phyloP scores from a whole-genome alignment of 1,140 invertebrate species.

The Tyrophagus putrescentiae region DNA sequence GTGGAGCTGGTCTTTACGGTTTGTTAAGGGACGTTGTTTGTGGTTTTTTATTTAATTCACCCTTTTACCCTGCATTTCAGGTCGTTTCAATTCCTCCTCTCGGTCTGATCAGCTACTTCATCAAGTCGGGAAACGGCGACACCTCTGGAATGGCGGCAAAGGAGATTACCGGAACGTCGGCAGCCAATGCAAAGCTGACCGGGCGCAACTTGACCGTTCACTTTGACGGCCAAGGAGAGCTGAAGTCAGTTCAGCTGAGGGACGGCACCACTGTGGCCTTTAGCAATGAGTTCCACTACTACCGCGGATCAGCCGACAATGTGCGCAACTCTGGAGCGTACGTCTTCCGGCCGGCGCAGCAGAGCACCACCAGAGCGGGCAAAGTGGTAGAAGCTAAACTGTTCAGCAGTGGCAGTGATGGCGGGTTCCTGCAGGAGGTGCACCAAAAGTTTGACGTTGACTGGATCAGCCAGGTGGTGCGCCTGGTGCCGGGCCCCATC shows the following conservation, averaged over 20 bases:
- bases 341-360: constrained; percentile 36
- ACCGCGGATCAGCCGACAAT: neutral
- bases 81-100: constrained; percentile 36
- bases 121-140: constrained; percentile 24
- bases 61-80: no score
- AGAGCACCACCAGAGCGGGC: constrained; percentile 14
- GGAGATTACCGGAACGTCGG: constrained; percentile 3
- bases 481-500: constrained; percentile 49
- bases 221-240: constrained; percentile 18
- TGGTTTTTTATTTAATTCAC: no score
- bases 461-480: constrained; percentile 65
- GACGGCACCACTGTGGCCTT: constrained; percentile 15
- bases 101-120: constrained; percentile 35
- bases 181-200: neutral
- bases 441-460: constrained; percentile 55
- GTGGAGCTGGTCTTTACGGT: constrained; percentile 35
- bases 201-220: constrained; percentile 7
- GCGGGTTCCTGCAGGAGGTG: constrained; percentile 50
- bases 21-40: no score
- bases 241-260: constrained; percentile 27
- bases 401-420: no score
- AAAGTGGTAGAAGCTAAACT: neutral
- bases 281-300: constrained; percentile 16
- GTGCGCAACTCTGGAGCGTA: constrained; percentile 39
- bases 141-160: neutral